Evolutionary conservation across 1,140 invertebrate genomes (phyloP).

Genomic region (Asbolus verrucosus): DNA sequence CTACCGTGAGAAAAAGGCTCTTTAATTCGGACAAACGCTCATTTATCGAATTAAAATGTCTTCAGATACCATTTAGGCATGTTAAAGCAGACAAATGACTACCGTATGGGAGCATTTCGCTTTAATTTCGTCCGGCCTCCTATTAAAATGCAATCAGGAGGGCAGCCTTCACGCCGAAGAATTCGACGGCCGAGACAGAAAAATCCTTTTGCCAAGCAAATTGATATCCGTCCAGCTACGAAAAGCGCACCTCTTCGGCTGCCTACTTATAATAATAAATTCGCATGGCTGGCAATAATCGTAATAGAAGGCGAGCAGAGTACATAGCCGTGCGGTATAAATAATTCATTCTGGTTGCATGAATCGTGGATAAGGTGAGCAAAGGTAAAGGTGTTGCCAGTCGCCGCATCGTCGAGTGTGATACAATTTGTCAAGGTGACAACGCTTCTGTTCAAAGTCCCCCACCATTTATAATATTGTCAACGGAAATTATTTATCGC

Average conservation of each 20-base stretch:
- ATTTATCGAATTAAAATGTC: conserved; percentile 53
- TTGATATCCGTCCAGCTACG: conserved; percentile 1
- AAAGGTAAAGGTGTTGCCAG: conserved; percentile 35
- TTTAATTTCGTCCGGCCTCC: conserved; percentile 39
- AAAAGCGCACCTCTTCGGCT: background rate
- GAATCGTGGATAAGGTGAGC: conserved; percentile 27
- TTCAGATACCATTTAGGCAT: conserved; percentile 48
- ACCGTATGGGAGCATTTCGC: conserved; percentile 47
- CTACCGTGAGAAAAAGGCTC: conserved; percentile 41
- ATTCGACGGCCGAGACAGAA: conserved; percentile 29
- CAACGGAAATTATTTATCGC: conserved; percentile 55
- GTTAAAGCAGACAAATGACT: conserved; percentile 50
- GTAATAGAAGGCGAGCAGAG: conserved; percentile 8
- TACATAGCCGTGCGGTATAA: conserved; percentile 3
- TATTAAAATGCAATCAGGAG: conserved; percentile 52
- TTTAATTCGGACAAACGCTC: conserved; percentile 3
- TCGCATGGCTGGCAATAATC: conserved; percentile 11
- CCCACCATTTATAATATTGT: conserved; percentile 55
- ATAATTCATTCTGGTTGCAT: conserved; percentile 40
- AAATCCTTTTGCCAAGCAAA: conserved; percentile 7
- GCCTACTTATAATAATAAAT: conserved; percentile 16
- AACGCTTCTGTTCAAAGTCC: conserved; percentile 56
- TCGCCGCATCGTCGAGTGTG: conserved; percentile 45
- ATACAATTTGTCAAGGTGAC: conserved; percentile 59
- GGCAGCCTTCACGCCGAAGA: conserved; percentile 30